Evolutionary conservation across 1,140 invertebrate genomes (phyloP), one percentile per base, ranked within the genome.

Genomic region (Trichonephila inaurata): DNA sequence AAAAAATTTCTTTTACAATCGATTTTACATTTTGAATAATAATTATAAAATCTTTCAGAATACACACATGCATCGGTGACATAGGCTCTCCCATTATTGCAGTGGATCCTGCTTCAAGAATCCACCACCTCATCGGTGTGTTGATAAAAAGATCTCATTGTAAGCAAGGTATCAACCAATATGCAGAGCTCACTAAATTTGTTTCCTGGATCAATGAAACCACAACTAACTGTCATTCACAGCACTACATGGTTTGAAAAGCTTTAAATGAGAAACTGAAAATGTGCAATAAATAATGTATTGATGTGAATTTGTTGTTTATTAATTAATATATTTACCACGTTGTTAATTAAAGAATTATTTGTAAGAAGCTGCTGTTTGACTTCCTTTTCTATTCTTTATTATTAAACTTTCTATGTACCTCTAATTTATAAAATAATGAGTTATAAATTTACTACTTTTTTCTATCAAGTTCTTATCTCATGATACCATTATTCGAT

Each of bases 21-120:
- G 0, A 0, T 51, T 51, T 51, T 44, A 7, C 51, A 51, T 82
- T 40, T 62, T 87, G 14, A 87, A 33, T 61, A 69, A 64, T 21
- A 33, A 77, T 94, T 90, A 58, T 85, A 58, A 10, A n/a, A 40
- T 40, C 2, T 40, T 94, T 33, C 28, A 94, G 93, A 60, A 60
- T 18, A 18, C 24, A 60, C 4, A 69, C 82, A 18, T 94, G 93
- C 40, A 64, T 86, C 86, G 93, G 93, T 10, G 72, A 94, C 44
- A 33, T 91, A 19, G 93, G 93, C 6, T 88, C 88, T 33, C 88
- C 93, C 8, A n/a, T 94, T 6, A 40, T 94, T 18, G 93, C 81
- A 10, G 88, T 81, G 3, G 88, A 94, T n/a, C 93, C 88, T 0
- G 0, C 18, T 2, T 91, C 88, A n/a, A 58, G 64, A 3, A 44